Percentiles rank a stretch among this genome's conserved stretches.
Evolutionary conservation across 2,888 invertebrate genomes (phyloP).

Genomic region (Toxonevra muliebris): DNA sequence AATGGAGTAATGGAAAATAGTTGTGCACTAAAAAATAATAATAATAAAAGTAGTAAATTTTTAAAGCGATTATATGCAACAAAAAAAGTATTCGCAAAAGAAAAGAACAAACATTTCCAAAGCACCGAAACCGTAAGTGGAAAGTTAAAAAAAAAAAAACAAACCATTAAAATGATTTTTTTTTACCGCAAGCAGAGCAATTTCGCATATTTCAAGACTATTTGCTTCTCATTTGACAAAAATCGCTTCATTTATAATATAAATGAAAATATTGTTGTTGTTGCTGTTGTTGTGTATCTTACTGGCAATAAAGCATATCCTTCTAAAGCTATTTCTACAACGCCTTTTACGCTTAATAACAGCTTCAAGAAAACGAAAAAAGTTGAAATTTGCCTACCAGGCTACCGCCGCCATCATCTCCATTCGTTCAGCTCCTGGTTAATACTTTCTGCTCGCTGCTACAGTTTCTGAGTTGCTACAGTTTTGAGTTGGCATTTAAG

Average conservation of each 20-base stretch:
- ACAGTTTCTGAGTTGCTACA: not conserved
- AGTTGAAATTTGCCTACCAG: not conserved
- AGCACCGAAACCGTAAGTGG: not conserved
- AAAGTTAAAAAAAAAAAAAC: slow-evolving; percentile 2
- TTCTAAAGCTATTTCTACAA: not conserved
- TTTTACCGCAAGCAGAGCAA: not conserved
- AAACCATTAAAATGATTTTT: not conserved
- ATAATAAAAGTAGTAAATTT: no score
- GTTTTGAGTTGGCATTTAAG: slow-evolving; percentile 3
- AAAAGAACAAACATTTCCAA: no score
- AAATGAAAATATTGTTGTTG: not conserved
- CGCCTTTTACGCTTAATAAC: not conserved
- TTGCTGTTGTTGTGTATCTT: not conserved
- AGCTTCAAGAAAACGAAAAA: not conserved
- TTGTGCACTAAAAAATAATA: no score
- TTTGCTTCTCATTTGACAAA: slow-evolving; percentile 19
- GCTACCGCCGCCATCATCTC: not conserved
- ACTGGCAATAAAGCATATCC: slow-evolving; percentile 3
- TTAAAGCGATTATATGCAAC: no score
- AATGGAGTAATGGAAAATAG: no score
- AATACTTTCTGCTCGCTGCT: not conserved
- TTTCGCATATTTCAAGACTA: slow-evolving; percentile 10
- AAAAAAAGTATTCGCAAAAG: no score
- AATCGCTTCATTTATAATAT: not conserved
- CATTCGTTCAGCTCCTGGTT: not conserved